Conservation (phyloP, 2,888 invertebrate species). For the Petrolisthes manimaculis region DNA sequence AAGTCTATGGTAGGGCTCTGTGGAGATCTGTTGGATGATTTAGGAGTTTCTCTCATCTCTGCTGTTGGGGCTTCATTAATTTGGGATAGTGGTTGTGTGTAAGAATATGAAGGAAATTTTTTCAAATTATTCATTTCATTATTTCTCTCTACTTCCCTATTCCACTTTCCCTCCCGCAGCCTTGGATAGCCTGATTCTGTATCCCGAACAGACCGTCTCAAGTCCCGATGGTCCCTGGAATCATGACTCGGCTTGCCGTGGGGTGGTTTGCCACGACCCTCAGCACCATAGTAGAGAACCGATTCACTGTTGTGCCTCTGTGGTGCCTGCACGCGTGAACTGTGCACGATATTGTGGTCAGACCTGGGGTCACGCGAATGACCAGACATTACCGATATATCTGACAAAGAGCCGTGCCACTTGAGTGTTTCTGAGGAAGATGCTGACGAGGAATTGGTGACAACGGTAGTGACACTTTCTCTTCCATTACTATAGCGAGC, state of each 20-base stretch:
- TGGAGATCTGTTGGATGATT: conserved; percentile 63
- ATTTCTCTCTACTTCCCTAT: conserved; percentile 67
- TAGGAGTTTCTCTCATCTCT: conserved; percentile 70
- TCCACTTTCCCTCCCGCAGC: conserved; percentile 60
- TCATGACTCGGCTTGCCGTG: conserved; percentile 64
- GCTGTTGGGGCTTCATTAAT: conserved; percentile 67
- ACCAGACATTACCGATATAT: conserved; percentile 77
- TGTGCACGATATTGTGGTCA: conserved; percentile 80
- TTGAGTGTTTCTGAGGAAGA: conserved; percentile 82
- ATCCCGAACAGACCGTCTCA: conserved; percentile 48
- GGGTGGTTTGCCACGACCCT: conserved; percentile 69
- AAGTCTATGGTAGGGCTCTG: conserved; percentile 68
- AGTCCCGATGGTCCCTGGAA: conserved; percentile 58
- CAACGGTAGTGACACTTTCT: conserved; percentile 74
- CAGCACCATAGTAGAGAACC: conserved; percentile 77
- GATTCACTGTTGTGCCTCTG: conserved; percentile 84
- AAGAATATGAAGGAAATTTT: conserved; percentile 80
- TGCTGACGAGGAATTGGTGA: conserved; percentile 75
- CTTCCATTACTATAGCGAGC: conserved; percentile 70
- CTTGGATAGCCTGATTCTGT: conserved; percentile 52
- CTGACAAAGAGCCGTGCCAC: conserved; percentile 83
- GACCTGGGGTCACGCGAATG: conserved; percentile 68
- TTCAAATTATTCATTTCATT: conserved; percentile 70
- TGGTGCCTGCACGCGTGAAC: conserved; percentile 82
- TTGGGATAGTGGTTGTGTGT: conserved; percentile 71